Conservation (phyloP, 2,797 vertebrate genomes). For the Tangara arthus region DNA sequence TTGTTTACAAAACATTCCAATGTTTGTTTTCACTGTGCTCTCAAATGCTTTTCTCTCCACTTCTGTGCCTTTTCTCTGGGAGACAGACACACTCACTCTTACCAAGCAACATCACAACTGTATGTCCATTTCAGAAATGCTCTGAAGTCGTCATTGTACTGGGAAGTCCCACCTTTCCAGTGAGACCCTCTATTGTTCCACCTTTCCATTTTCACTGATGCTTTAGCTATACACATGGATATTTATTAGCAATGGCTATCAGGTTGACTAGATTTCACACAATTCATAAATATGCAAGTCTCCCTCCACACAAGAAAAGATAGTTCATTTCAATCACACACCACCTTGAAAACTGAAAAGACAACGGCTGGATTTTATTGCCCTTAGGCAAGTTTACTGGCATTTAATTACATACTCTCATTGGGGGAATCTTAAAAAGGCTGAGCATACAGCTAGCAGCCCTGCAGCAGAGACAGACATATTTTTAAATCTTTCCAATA, state of each 20-base stretch:
- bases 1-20: background rate
- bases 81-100: background rate
- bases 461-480: background rate
- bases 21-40: background rate
- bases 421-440: constrained; percentile 21
- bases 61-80: background rate
- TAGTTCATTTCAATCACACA: background rate
- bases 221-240: background rate
- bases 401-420: constrained; percentile 25
- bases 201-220: background rate
- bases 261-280: background rate
- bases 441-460: background rate
- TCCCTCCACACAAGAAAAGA: background rate
- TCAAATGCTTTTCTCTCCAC: background rate
- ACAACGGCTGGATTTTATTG: background rate
- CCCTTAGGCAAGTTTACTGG: constrained; percentile 11
- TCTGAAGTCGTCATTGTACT: background rate
- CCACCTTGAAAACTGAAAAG: background rate
- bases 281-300: background rate
- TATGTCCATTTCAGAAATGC: background rate
- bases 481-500: background rate
- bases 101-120: background rate
- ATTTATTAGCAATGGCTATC: background rate
- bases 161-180: background rate
- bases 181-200: background rate